Evolutionary conservation across 1,140 invertebrate genomes (phyloP), one percentile per base, ranked within the genome.

Genomic region (Maniola jurtina): DNA sequence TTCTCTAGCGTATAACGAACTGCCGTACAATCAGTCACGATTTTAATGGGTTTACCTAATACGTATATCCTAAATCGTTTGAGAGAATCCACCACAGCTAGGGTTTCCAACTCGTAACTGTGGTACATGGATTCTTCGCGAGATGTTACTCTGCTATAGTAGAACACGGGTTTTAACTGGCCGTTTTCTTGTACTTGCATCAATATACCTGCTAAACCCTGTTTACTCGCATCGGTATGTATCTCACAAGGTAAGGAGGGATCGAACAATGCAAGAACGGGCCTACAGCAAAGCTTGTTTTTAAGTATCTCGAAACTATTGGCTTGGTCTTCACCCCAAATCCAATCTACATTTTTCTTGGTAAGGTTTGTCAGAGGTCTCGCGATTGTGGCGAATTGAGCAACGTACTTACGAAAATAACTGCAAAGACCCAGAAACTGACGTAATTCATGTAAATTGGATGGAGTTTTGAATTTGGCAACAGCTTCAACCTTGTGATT

Each of bases 31-130:
- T 90, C 81, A 6, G 89, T 93, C 15, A 90, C 75, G 0, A 93
- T 73, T n/a, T 70, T 89, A 64, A 93, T 91, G 5, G 86, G 70
- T 33, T 73, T 87, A 33, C 83, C 82, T 40, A 80, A 66, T 11
- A 93, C 71, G 76, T 89, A 93, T 38, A 83, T 68, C 7, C 80
- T 67, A 70, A 92, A 92, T 47, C 84, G 75, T 68, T 84, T 77
- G 5, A 93, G 75, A 0, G 87, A 86, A 70, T 84, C 80, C 4
- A 92, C 76, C n/a, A 92, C 75, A 5, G 90, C n/a, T n/a, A n/a
- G n/a, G n/a, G n/a, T n/a, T n/a, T n/a, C n/a, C n/a, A n/a, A n/a
- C n/a, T n/a, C n/a, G 11, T 81, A 85, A 34, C 78, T 81, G 11
- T 77, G 72, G 62, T 90, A 92, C 13, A 86, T 78, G 13, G 56